These are phyloP conservation scores for Palythoa heliodiscus DNA, from an alignment of 92 coral and sea anemone genomes.

Conservation along the genomic window DNA sequence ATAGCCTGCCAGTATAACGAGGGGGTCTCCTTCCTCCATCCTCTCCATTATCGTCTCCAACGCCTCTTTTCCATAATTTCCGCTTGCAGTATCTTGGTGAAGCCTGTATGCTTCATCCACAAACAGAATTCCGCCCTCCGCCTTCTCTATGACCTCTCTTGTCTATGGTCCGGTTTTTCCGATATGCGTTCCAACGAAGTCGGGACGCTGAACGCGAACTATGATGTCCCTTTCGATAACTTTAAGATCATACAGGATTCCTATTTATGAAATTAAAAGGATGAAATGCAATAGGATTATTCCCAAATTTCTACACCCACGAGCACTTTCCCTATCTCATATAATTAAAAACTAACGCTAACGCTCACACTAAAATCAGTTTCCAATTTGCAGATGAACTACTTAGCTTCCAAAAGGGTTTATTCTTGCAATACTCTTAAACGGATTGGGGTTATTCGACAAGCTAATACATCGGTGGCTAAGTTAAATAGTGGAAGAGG, in stretches of 20 bases:
- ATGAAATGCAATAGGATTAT: background rate
- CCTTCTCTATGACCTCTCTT: background rate
- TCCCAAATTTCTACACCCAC: background rate
- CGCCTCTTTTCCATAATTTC: conserved; percentile 1
- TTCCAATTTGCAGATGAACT: background rate
- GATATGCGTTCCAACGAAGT: conserved; percentile 13
- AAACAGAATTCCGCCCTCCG: conserved; percentile 17
- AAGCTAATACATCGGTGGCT: background rate
- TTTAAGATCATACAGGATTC: conserved; percentile 10
- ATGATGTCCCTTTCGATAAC: background rate
- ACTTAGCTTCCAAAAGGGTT: background rate
- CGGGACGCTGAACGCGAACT: conserved; percentile 12
- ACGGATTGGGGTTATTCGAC: background rate
- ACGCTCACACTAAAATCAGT: background rate
- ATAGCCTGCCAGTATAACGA: conserved; percentile 10
- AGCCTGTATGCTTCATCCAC: conserved; percentile 20
- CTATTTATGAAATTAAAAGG: background rate
- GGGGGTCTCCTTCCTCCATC: conserved; percentile 9
- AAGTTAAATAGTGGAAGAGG: background rate
- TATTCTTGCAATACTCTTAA: background rate
- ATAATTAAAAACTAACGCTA: background rate
- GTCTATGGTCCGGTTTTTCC: conserved; percentile 12
- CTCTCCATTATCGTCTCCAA: conserved; percentile 6
- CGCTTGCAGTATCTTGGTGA: background rate
- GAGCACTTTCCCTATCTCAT: background rate